These are phyloP conservation scores for Amazona ochrocephala DNA, from an alignment of 2,797 vertebrate genomes.

Conservation along the genomic window DNA sequence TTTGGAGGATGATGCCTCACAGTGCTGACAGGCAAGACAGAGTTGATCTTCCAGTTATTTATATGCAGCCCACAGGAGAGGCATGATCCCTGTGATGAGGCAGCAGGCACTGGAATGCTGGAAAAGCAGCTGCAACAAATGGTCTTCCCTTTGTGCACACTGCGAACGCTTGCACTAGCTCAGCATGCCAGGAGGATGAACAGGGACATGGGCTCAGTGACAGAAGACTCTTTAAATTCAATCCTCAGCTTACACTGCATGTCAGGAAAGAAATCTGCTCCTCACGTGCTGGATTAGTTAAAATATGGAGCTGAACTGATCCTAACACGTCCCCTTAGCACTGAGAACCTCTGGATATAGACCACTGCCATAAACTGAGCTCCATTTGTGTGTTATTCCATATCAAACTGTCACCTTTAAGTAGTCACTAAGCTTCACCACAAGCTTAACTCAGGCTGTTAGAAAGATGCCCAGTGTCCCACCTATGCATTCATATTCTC, in stretches of 20 bases:
- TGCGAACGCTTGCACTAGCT: neutral
- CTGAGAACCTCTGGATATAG: neutral
- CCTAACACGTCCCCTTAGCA: neutral
- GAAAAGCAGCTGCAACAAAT: neutral
- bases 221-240: neutral
- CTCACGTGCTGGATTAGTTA: neutral
- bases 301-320: neutral
- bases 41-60: neutral
- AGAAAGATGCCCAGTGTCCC: neutral
- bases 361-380: neutral
- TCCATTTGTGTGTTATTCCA: neutral
- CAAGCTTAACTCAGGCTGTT: neutral
- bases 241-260: fast-evolving
- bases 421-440: neutral
- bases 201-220: fast-evolving
- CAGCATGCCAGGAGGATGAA: fast-evolving
- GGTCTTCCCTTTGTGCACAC: fast-evolving
- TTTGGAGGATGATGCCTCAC: neutral
- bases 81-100: fast-evolving
- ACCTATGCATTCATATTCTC: fast-evolving
- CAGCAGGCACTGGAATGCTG: neutral
- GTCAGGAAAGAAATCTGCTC: neutral
- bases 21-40: neutral
- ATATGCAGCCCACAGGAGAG: neutral
- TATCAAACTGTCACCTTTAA: neutral